Evolutionary conservation across 2,797 vertebrate species (phyloP).

Genomic region (Periophthalmus magnuspinnatus): DNA sequence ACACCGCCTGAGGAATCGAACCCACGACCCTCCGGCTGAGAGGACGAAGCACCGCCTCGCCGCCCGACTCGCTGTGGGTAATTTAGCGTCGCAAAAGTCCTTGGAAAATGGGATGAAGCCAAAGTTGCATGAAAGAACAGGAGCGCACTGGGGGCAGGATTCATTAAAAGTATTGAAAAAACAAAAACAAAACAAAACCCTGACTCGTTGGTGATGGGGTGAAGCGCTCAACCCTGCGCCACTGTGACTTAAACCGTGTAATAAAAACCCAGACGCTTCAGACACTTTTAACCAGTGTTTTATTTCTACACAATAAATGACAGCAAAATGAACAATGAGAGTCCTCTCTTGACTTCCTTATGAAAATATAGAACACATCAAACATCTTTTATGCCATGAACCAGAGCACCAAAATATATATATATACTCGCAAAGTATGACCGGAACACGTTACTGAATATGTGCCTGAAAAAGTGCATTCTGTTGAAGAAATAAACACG

Average conservation of each 20-base stretch:
- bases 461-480: slow-evolving; percentile 77
- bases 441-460: slow-evolving; percentile 67
- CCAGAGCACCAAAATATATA: slow-evolving; percentile 76
- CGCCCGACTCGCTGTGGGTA: background rate
- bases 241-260: background rate
- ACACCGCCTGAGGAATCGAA: too few relatives aligned
- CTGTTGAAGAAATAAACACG: slow-evolving; percentile 63
- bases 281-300: slow-evolving; percentile 79
- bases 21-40: too few relatives aligned
- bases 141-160: too few relatives aligned
- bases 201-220: too few relatives aligned
- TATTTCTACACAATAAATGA: slow-evolving; percentile 83
- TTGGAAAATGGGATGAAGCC: too few relatives aligned
- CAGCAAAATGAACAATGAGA: slow-evolving; percentile 79
- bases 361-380: slow-evolving; percentile 77
- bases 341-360: slow-evolving; percentile 74
- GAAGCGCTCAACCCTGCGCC: too few relatives aligned
- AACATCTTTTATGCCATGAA: slow-evolving; percentile 73
- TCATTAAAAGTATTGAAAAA: too few relatives aligned
- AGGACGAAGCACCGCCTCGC: too few relatives aligned
- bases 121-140: too few relatives aligned
- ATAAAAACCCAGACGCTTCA: slow-evolving; percentile 38
- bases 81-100: background rate
- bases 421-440: slow-evolving; percentile 72
- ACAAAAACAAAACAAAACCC: too few relatives aligned